Base-by-base conservation (phyloP, 1,140 invertebrate genomes). In the Myzus persicae region DNA sequence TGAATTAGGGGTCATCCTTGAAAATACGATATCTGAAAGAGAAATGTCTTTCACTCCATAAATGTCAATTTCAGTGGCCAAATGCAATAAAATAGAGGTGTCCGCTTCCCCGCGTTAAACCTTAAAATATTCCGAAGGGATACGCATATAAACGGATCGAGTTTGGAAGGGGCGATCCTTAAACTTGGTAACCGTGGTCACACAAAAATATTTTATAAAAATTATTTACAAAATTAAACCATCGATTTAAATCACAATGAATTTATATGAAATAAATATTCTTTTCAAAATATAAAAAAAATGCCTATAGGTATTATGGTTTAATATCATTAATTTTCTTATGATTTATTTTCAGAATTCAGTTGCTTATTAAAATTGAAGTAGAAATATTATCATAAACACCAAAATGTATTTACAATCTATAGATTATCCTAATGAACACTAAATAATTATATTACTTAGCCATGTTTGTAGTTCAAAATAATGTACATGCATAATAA, bases 81-180 rank as follows among this genome's bases (percentile, higher is more conserved):
- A 93, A 93, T 42, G 91, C 91, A 93, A 93, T 93, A 93, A 93
- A 93, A 93, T 93, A 93, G 91, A 85, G 81, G 91, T 93, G 44
- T 51, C 36, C 46, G 44, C 67, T 92, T 82, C 91, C 40, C 31
- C 14, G 18, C 36, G 81, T 85, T 51, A 38, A 93, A 42, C 91
- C 44, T 93, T 93, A 93, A 93, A 93, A 93, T 93, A 93, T 93
- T 93, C 91, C 91, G 36, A 82, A 84, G 91, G 91, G 91, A 93
- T 81, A 36, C 91, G 91, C n/a, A n/a, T 46, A 44, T 81, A 26
- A 4, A 14, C n/a, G n/a, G 59, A 76, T 76, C 59, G 59, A 76
- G 59, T 76, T 84, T 40, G 31, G 48, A 54, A 89, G 46, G 22
- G 87, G n/a, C 46, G 20, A 88, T 51, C 36, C 8, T 20, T 89